A percentile compares a stretch with the other conserved stretches of the same genome.
Evolutionary conservation across 2,113 vertebrate genomes (phyloP).

Genomic region (Protobothrops flavoviridis): DNA sequence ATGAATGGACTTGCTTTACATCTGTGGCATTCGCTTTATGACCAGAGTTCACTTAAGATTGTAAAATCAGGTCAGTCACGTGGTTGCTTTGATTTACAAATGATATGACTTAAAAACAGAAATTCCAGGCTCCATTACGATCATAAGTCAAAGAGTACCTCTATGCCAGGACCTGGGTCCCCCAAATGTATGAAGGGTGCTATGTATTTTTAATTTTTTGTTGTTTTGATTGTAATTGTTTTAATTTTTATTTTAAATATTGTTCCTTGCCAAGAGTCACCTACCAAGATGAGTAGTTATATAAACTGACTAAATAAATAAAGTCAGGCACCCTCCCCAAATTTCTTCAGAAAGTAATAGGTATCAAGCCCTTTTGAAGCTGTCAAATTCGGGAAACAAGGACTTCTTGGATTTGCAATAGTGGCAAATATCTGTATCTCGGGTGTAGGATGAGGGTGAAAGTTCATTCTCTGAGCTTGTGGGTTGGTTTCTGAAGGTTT

Average conservation of each 20-base stretch:
- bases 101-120: background rate
- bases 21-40: background rate
- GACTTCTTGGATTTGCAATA: background rate
- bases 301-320: background rate
- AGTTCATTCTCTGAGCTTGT: too few species aligned
- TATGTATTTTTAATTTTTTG: background rate
- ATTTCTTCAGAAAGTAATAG: background rate
- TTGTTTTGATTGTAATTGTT: background rate
- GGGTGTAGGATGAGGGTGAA: too few species aligned
- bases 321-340: background rate
- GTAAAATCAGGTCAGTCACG: background rate
- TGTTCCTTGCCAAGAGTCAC: background rate
- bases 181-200: background rate
- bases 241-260: background rate
- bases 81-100: background rate
- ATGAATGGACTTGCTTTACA: background rate
- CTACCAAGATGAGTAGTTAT: background rate
- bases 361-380: background rate
- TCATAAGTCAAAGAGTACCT: background rate
- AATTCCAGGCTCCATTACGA: background rate
- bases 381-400: background rate
- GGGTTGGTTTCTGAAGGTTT: too few species aligned
- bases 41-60: background rate
- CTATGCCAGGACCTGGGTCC: background rate
- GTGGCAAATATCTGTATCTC: too few species aligned